Base-by-base conservation (phyloP, 2,113 vertebrate species). In the Ploceus nigricollis region DNA sequence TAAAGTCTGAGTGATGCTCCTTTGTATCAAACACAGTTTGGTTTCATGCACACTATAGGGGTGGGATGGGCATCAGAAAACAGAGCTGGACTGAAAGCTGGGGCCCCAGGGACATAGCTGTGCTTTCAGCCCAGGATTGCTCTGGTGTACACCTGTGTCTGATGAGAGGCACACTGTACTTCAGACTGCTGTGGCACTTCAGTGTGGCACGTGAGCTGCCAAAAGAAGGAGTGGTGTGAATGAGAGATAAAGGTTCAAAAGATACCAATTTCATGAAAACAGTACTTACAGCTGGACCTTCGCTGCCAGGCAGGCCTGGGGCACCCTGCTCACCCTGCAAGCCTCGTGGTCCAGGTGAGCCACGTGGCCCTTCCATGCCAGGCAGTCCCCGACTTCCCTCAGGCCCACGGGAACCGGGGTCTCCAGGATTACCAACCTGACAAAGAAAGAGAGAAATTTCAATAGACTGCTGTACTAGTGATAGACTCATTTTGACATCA, bases 301-400 rank as follows among this genome's bases (percentile, higher is more conserved):
- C 98, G 5, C 98, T 97, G 35, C 99, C 99, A 57, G 99, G 98
- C 92, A 99, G 95, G 61, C 99, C 99, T 4, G 98, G 98, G 57
- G 92, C 92, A 42, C 99, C 99, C 84, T 99, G 99, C 86, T 99
- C 98, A 6, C 99, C 99, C 96, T 99, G 99, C 98, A 99, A 97
- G 20, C 99, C 99, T 35, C 99, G 97, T 0, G 99, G 99, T 37
- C 99, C 99, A 28, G 98, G 97, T 8, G 98, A 96, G 25, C 99
- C 99, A 28, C 97, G 92, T 2, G 99, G 98, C 33, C 99, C 99
- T 94, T 99, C 99, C 17, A 98, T 97, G 31, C 99, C 99, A 57
- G 99, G 98, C 95, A 99, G 98, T 5, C 99, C 99, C 58, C 99
- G 98, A 86, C 90, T 97, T 78, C 99, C 99, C 97, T 99, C 99